phyloP scores from a whole-genome alignment of 1,140 invertebrate species.

The Orius laevigatus region DNA sequence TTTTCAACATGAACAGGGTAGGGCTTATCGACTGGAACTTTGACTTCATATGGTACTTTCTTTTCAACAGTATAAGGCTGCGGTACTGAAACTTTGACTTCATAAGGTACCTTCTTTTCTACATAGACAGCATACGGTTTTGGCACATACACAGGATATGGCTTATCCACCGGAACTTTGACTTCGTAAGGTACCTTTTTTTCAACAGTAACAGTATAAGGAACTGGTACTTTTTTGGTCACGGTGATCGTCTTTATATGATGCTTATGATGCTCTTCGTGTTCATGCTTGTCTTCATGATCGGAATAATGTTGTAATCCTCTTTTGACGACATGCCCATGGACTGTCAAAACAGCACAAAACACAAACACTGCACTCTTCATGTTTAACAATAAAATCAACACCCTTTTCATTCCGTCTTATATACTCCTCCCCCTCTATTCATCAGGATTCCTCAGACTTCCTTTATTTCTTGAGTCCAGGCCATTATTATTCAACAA shows the following conservation, averaged over 20 bases:
- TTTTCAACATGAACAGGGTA: constrained; percentile 36
- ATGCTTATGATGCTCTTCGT: no score
- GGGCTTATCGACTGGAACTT: constrained; percentile 25
- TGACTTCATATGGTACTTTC: constrained; percentile 16
- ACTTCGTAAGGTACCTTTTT: constrained; percentile 9
- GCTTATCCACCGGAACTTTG: constrained; percentile 17
- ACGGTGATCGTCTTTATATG: constrained; percentile 11
- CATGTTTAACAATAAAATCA: no score
- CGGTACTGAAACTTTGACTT: constrained; percentile 33
- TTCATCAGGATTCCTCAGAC: no score
- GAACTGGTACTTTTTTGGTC: constrained; percentile 11
- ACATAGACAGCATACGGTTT: constrained; percentile 26
- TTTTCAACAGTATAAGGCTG: constrained; percentile 18
- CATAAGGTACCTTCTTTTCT: constrained; percentile 32
- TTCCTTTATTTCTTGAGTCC: no score
- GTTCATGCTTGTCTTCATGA: no score
- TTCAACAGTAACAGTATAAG: constrained; percentile 9
- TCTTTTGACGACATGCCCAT: no score
- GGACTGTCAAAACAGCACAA: no score
- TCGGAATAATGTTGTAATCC: no score
- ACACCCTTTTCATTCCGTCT: no score
- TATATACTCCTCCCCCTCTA: no score
- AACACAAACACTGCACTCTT: no score
- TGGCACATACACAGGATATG: constrained; percentile 20
- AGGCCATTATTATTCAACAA: no score